Base-by-base conservation (phyloP, 1,140 invertebrate species). In the Ips typographus region DNA sequence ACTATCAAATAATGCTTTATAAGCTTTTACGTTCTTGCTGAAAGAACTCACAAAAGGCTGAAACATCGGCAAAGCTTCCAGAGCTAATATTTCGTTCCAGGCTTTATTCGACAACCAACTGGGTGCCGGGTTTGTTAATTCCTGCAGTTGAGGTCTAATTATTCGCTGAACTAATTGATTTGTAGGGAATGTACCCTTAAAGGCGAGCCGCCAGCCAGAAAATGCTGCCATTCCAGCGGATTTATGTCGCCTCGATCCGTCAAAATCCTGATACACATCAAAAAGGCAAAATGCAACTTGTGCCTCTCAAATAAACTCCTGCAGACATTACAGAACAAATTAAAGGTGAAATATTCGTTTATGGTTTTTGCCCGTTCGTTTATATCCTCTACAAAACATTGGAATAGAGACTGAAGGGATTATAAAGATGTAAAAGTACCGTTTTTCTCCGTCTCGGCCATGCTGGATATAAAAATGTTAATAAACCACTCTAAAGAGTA, bases 281-380 rank as follows among this genome's bases (percentile, higher is more conserved):
- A 74, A 71, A 90, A 89, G 0, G 88, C 87, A 78, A 90, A 91
- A 63, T 89, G 83, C 4, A 91, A 73, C 79, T 91, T 91, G 75
- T 92, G 87, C 71, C 85, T 89, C 76, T 91, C 89, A 80, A 92
- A 91, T 6, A 92, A 79, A 55, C 89, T 91, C 59, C 88, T 81
- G 75, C 89, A 91, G 37, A 92, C 86, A 71, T 90, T 91, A 47
- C 82, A 82, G 74, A 88, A 91, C 7, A 92, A 78, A 3, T 82
- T 85, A 71, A 86, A 89, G 0, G 88, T 91, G 70, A 92, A 90
- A 71, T 87, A 82, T 66, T 83, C 84, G 49, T 89, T 90, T 5
- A 95, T 87, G 41, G 81, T 85, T 1, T 82, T 73, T 36, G 92
- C 84, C 7, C 91, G 83, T 69, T 82, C 79, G 60, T 81, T 72